Base-by-base conservation (phyloP, 2,888 invertebrate species). In the Odontothrips loti region DNA sequence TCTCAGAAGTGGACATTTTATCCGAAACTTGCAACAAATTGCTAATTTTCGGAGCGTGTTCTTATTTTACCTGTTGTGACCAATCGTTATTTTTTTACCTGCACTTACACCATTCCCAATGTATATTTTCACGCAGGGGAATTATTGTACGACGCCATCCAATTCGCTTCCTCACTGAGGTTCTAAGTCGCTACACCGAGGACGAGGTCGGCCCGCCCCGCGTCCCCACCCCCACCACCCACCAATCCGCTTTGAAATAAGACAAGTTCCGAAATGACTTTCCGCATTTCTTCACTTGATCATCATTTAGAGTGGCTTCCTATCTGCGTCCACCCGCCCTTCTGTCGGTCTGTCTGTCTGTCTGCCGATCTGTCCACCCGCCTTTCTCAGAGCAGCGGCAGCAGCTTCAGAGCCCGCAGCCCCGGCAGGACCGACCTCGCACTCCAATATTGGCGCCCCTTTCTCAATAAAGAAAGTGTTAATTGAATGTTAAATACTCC, bases 401-500 rank as follows among this genome's bases (percentile, higher is more conserved):
- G 34, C 34, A 6, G 3, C 34, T 2, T 6, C 34, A 43, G 34
- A 43, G 34, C 6, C 34, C 34, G 34, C 6, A 6, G 12, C 27
- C 23, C 2, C 27, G 11, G 23, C 12, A 9, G 23, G 27, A 23
- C 68, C 68, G 23, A 20, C 23, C 9, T n/a, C 23, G 11, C n/a
- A 51, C 15, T 51, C 23, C 27, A 27, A 75, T 75, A 75, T 75
- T 75, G 68, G 68, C 27, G 68, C 68, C 68, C 27, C 68, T n/a
- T 27, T 75, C 68, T 75, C 68, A 75, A 75, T 75, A 75, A 75
- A 75, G 68, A 75, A 75, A 75, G 68, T 75, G 68, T 75, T 75
- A 75, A 75, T 75, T 23, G 68, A 75, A 75, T 75, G 68, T 75
- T 75, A 75, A 75, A 75, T 75, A 75, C 68, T 75, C 68, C 27